Base-by-base conservation (phyloP, 2,797 vertebrate genomes). In the Chelidonichthys spinosus region DNA sequence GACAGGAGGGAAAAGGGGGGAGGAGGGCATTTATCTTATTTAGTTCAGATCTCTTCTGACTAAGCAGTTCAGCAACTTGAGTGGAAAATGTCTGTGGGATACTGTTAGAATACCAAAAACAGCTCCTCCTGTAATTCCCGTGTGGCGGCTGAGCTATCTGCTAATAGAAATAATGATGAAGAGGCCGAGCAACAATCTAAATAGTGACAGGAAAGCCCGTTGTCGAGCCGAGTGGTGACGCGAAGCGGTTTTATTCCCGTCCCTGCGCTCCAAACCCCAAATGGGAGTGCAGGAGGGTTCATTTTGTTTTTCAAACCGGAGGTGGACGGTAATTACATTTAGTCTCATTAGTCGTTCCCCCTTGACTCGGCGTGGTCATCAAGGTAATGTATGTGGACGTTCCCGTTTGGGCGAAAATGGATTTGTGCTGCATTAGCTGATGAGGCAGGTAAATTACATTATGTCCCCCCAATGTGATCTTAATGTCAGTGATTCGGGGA, bases 351-450 rank as follows among this genome's bases (percentile, higher is more conserved):
- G 91, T 87, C 43, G 74, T 69, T 69, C 85, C 85, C 92, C 89
- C 90, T 87, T 91, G 93, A 94, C 93, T 94, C 86, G 70, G 78
- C 75, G 52, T 86, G 86, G 88, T 92, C 90, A 94, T 95, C 92
- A 94, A 89, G 92, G 89, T 95, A 95, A 95, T 95, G 93, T 95
- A 95, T 93, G 93, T 92, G 91, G 92, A 78, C 89, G 90, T 94
- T 93, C 90, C 90, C 90, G 92, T 93, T 94, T 91, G 84, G 89
- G 87, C 55, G 80, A 94, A 95, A 95, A 94, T 92, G 92, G 93
- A 95, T 95, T 95, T 95, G 90, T 76, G 80, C 92, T 95, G 91
- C 95, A 95, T 95, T 95, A 95, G 94, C 94, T 94, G 94, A 95
- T 95, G 94, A 95, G 89, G 90, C 91, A 89, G 89, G 88, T 93